These are phyloP conservation scores for Haliclona indistincta DNA, from an alignment of 37 sponge, comb jelly and placozoan genomes.

Conservation along the genomic window DNA sequence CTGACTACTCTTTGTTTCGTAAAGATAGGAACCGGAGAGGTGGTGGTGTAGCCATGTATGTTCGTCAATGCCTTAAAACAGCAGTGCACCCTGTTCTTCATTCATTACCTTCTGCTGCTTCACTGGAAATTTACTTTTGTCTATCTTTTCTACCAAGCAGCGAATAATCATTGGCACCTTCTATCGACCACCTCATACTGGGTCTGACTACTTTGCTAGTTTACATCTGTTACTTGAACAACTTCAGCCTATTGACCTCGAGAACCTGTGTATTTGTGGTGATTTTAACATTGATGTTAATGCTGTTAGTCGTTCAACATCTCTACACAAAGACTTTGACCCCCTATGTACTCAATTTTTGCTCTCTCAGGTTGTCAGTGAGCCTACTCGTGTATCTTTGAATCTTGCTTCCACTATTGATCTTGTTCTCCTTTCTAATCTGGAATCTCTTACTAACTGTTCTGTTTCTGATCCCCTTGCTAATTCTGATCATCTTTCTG, in stretches of 20 bases:
- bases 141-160: not conserved
- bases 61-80: not conserved
- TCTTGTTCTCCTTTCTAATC: not conserved
- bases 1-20: not conserved
- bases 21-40: not conserved
- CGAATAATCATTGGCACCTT: not conserved
- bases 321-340: not conserved
- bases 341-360: not conserved
- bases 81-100: not conserved
- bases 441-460: not conserved
- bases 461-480: not conserved
- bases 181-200: not conserved
- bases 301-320: not conserved
- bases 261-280: not conserved
- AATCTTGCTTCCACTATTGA: not conserved
- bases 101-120: not conserved
- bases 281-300: not conserved
- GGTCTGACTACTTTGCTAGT: not conserved
- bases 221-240: not conserved
- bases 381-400: not conserved
- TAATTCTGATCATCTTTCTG: not conserved
- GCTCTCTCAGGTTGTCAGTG: not conserved
- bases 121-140: not conserved
- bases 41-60: not conserved
- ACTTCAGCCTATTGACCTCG: not conserved